Conservation (phyloP, 92 coral and sea anemone genomes). For the Umimayanthus kanabou region DNA sequence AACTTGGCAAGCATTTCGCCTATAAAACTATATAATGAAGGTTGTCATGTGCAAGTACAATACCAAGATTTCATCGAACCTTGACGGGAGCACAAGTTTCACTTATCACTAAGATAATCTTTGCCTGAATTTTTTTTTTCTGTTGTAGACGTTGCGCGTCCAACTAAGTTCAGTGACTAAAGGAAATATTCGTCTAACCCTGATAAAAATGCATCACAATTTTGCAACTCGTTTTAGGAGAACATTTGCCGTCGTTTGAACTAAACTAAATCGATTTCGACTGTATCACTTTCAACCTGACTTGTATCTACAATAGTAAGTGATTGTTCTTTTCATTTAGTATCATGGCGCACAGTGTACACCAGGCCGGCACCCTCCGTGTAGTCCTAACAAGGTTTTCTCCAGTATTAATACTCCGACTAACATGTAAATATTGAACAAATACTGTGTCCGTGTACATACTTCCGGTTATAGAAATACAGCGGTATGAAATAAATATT, state of each 20-base stretch:
- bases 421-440: neutral
- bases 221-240: neutral
- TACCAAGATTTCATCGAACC: too few relatives aligned
- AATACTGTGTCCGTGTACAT: neutral
- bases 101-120: too few relatives aligned
- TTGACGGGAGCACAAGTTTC: too few relatives aligned
- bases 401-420: neutral
- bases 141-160: neutral
- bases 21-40: too few relatives aligned
- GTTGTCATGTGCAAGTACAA: too few relatives aligned
- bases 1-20: too few relatives aligned
- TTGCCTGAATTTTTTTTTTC: too few relatives aligned
- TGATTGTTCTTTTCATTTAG: neutral
- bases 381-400: neutral
- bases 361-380: neutral
- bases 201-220: neutral
- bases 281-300: neutral
- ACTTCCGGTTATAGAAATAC: neutral
- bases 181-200: neutral
- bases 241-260: neutral
- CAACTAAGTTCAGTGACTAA: conserved; percentile 6
- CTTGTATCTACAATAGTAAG: neutral
- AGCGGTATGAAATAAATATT: neutral
- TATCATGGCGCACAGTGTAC: neutral
- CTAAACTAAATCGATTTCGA: neutral